Base-by-base conservation (phyloP, 2,113 vertebrate genomes). In the Martes martes region DNA sequence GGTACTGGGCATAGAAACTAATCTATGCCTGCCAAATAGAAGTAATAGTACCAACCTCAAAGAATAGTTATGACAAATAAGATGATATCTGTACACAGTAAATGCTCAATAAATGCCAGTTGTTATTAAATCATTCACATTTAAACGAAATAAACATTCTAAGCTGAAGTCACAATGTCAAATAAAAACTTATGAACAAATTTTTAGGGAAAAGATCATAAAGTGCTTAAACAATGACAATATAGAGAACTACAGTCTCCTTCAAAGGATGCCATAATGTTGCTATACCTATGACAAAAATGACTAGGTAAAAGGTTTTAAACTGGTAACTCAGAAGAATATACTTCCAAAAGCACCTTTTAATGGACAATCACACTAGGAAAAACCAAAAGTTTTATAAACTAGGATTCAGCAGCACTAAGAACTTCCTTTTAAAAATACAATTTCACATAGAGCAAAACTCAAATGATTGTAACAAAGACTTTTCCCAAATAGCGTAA, bases 131-230 rank as follows among this genome's bases (percentile, higher is more conserved):
- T 52, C 16, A 45, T 36, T 96, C 76, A 89, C 86, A 94, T 24
- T 69, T 74, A 87, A 85, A 74, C 33, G 24, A 81, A 33, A 33
- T 33, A 42, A 73, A 11, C 11, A 85, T 55, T 90, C 65, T 88
- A 97, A 96, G 31, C 23, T 92, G 42, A 96, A 91, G 42, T 28
- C 52, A 93, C 31, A 96, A 76, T 59, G n/a, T 47, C 88, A 97
- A 91, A 91, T 74, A 90, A 95, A 85, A 89, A 92, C 11, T 87
- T 74, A n/a, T 10, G 83, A 81, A 91, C 47, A 92, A 81, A 74
- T 52, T 88, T 85, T 91, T 65, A 78, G 13, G 55, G 86, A 26
- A 93, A 93, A 89, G 28, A 71, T 89, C 39, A 91, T 42, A n/a
- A 89, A 92, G 74, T 65, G 36, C 52, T 85, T 76, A 81, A 91